Conservation (phyloP, 2,888 invertebrate genomes). For the Ophion ellenae region DNA sequence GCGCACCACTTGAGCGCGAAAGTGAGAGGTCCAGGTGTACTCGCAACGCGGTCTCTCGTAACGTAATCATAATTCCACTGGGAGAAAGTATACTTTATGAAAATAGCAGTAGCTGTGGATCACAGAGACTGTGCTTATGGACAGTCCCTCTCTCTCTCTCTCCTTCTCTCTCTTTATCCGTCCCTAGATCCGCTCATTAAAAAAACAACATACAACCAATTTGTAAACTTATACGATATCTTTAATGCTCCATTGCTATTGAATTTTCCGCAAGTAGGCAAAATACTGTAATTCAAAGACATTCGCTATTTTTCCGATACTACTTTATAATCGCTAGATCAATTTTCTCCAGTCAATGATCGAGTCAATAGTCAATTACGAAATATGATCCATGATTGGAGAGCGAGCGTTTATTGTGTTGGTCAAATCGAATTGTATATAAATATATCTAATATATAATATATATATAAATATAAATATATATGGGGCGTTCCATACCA, state of each 20-base stretch:
- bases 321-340: too few species aligned
- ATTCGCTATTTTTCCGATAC: too few species aligned
- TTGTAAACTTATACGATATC: conserved; percentile 1
- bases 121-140: conserved; percentile 18
- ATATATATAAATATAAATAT: too few species aligned
- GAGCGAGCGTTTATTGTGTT: too few species aligned
- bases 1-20: conserved; percentile 39
- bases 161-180: conserved; percentile 10
- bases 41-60: conserved; percentile 43
- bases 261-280: not conserved
- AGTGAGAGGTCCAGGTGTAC: conserved; percentile 55
- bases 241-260: not conserved
- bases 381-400: too few species aligned
- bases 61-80: conserved; percentile 56
- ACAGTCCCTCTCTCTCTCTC: conserved; percentile 33
- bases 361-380: too few species aligned
- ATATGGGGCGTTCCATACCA: too few species aligned
- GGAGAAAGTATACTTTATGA: conserved; percentile 55
- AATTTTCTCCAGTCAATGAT: too few species aligned
- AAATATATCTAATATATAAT: too few species aligned
- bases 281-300: too few species aligned
- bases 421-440: too few species aligned
- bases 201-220: conserved; percentile 14
- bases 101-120: conserved; percentile 43
- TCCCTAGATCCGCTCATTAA: conserved; percentile 8